A percentile compares a stretch with the other conserved stretches of the same genome.
These are phyloP conservation scores for Leptobrachium leishanense DNA, from an alignment of 2,113 vertebrate species.

Conservation along the genomic window DNA sequence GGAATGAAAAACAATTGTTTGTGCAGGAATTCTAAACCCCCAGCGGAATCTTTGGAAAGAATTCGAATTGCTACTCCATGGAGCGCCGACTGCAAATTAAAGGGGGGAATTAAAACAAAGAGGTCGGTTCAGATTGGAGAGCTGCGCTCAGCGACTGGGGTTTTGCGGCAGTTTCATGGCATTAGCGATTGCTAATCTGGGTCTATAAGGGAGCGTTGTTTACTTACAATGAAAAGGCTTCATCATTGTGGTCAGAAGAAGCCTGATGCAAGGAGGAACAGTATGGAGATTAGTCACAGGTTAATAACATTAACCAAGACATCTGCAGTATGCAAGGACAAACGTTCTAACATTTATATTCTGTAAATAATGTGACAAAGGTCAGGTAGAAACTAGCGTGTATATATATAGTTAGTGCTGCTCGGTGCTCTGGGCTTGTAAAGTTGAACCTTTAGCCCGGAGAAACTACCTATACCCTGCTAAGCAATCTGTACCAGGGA, in stretches of 20 bases:
- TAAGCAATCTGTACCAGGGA: too few relatives aligned
- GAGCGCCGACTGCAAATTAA: not conserved
- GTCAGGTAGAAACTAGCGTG: not conserved
- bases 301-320: conserved; percentile 37
- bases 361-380: not conserved
- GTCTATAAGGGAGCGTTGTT: conserved; percentile 15
- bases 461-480: too few relatives aligned
- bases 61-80: not conserved
- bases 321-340: conserved; percentile 5
- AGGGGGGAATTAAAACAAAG: not conserved
- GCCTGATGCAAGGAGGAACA: conserved; percentile 58
- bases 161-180: not conserved
- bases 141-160: not conserved
- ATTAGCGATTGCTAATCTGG: not conserved
- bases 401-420: too few relatives aligned
- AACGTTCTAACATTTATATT: not conserved
- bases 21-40: conserved; percentile 31
- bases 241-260: conserved; percentile 64
- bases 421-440: too few relatives aligned
- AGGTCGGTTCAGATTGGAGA: not conserved
- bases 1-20: conserved; percentile 43
- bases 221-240: conserved; percentile 54
- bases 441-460: too few relatives aligned
- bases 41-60: conserved; percentile 28
- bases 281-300: conserved; percentile 53